These are phyloP conservation scores for Drosophila setosimentum DNA, from an alignment of 2,888 invertebrate species.

Conservation along the genomic window DNA sequence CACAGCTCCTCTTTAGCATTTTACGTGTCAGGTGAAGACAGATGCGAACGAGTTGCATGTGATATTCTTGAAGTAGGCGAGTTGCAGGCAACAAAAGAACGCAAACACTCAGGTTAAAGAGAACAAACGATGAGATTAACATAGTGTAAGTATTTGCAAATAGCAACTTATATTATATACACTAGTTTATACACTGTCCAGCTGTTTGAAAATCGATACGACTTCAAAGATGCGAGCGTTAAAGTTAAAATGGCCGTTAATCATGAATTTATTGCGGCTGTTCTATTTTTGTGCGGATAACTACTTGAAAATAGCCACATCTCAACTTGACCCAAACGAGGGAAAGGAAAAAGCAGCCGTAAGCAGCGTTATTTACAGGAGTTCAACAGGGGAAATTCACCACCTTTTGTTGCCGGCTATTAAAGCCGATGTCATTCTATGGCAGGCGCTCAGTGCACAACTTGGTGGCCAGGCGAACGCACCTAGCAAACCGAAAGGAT, in stretches of 20 bases:
- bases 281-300: slow-evolving; percentile 33
- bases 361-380: slow-evolving; percentile 25
- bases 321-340: slow-evolving; percentile 68
- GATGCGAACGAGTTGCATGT: slow-evolving; percentile 29
- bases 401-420: slow-evolving; percentile 56
- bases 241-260: slow-evolving; percentile 52
- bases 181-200: slow-evolving; percentile 3
- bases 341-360: slow-evolving; percentile 20
- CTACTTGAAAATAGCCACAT: slow-evolving; percentile 21
- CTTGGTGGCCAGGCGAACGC: slow-evolving; percentile 50
- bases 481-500: slow-evolving; percentile 44
- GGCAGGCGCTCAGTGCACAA: slow-evolving; percentile 64
- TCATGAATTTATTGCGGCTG: slow-evolving; percentile 56
- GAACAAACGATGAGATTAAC: slow-evolving; percentile 54
- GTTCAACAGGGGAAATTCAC: slow-evolving; percentile 52
- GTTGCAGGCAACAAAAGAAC: slow-evolving; percentile 19
- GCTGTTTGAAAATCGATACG: slow-evolving; percentile 58
- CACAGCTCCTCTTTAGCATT: not conserved
- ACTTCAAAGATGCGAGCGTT: slow-evolving; percentile 49
- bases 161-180: slow-evolving; percentile 1
- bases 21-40: slow-evolving; percentile 2
- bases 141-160: slow-evolving; percentile 16
- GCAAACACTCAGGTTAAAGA: slow-evolving; percentile 1
- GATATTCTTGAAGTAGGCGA: slow-evolving; percentile 69
- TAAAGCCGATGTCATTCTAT: slow-evolving; percentile 56